Evolutionary conservation across 2,888 invertebrate genomes (phyloP).

Genomic region (Drosophila kokeensis): DNA sequence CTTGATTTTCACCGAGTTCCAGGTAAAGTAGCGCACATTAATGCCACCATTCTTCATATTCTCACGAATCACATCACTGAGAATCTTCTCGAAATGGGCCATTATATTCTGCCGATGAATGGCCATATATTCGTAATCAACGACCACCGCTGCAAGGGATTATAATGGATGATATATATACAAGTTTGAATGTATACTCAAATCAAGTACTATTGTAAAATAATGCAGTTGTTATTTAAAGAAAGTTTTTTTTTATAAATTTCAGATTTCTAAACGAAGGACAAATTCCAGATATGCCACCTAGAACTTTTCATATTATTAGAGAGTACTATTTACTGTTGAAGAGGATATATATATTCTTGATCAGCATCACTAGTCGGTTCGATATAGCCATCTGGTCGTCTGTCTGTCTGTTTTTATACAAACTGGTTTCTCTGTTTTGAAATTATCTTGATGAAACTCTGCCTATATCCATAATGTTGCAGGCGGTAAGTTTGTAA

Average conservation of each 20-base stretch:
- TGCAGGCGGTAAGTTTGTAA: not conserved
- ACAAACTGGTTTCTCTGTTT: not conserved
- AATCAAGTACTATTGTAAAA: not conserved
- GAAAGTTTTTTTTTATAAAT: not conserved
- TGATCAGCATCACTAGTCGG: not conserved
- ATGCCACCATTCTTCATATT: slow-evolving; percentile 90
- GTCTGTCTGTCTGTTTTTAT: not conserved
- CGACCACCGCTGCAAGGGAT: slow-evolving; percentile 87
- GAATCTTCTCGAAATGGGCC: slow-evolving; percentile 87
- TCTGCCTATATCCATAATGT: not conserved
- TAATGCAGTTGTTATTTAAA: not conserved
- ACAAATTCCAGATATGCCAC: not conserved
- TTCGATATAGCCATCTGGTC: not conserved
- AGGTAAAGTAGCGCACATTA: slow-evolving; percentile 89
- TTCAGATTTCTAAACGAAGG: not conserved
- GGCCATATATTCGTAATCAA: slow-evolving; percentile 89
- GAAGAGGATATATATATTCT: not conserved
- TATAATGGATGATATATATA: not conserved
- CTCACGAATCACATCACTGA: slow-evolving; percentile 88
- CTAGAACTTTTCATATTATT: not conserved
- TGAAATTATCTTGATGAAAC: not conserved
- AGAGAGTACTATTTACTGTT: not conserved
- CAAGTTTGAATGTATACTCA: not conserved
- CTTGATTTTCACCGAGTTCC: slow-evolving; percentile 89
- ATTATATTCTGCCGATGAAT: slow-evolving; percentile 87